A percentile compares a stretch with the other conserved stretches of the same genome.
phyloP scores from a whole-genome alignment of 2,113 vertebrate species.

The Rhadina sibilatrix region DNA sequence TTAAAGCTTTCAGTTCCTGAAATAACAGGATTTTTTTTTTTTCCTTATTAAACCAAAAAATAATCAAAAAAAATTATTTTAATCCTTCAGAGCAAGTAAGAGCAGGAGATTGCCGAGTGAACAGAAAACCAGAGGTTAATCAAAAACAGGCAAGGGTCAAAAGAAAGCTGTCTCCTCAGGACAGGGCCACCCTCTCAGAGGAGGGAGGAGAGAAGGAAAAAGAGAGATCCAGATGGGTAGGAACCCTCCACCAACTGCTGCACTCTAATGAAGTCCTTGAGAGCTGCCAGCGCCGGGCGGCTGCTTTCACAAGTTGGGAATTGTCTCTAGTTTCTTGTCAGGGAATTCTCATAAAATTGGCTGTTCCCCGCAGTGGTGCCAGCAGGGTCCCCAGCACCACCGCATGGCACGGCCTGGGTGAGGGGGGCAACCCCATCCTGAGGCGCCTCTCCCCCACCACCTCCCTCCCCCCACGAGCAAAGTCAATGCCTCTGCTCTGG shows the following conservation, averaged over 20 bases:
- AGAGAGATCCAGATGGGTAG: slow-evolving; percentile 37
- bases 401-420: background rate
- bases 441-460: background rate
- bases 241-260: slow-evolving; percentile 46
- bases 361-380: slow-evolving; percentile 13
- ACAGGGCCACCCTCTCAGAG: background rate
- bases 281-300: background rate
- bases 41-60: background rate
- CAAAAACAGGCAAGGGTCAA: background rate
- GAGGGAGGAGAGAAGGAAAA: slow-evolving; percentile 19
- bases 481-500: slow-evolving; percentile 14
- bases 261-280: background rate
- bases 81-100: background rate
- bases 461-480: slow-evolving; percentile 57
- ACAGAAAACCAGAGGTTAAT: background rate
- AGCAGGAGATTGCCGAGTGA: background rate
- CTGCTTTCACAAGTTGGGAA: slow-evolving; percentile 3
- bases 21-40: background rate
- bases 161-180: background rate
- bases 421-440: background rate
- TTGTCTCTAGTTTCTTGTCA: slow-evolving; percentile 35
- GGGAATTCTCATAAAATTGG: slow-evolving; percentile 20
- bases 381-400: slow-evolving; percentile 17
- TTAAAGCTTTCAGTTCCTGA: background rate
- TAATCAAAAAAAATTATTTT: background rate